Percentiles rank a stretch among this genome's conserved stretches.
phyloP scores from a whole-genome alignment of 2,888 invertebrate genomes.

The Griposia aprilina region DNA sequence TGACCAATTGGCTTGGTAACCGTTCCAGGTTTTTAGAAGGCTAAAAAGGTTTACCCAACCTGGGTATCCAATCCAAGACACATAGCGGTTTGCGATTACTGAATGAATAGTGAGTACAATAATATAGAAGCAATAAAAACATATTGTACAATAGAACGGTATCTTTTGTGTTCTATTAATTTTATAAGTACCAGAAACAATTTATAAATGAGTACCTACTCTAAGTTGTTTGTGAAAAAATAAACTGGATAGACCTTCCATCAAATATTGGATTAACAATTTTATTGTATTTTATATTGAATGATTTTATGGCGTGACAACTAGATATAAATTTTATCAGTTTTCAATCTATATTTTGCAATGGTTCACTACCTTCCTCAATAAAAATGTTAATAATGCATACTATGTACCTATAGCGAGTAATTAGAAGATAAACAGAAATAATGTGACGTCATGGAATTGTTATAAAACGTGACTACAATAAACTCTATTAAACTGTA shows the following conservation, averaged over 20 bases:
- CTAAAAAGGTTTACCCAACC: no score
- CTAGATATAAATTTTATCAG: neutral
- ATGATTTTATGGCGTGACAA: slow-evolving; percentile 2
- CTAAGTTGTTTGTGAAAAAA: slow-evolving; percentile 5
- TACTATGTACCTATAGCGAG: neutral
- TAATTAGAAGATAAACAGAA: neutral
- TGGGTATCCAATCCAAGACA: no score
- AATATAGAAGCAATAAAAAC: neutral
- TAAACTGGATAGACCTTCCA: slow-evolving; percentile 20
- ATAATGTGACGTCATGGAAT: slow-evolving; percentile 9
- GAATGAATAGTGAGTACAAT: no score
- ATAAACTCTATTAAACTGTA: slow-evolving; percentile 14
- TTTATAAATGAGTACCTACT: neutral
- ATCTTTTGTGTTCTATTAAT: neutral
- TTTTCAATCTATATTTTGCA: neutral
- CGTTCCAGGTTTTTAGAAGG: no score
- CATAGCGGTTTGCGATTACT: no score
- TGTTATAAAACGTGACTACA: slow-evolving; percentile 13
- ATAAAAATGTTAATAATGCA: neutral
- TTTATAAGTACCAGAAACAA: slow-evolving; percentile 40
- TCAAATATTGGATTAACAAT: slow-evolving; percentile 1
- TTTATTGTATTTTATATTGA: slow-evolving; percentile 15
- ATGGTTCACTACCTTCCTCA: neutral
- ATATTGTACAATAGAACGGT: slow-evolving; percentile 1
- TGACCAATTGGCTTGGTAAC: no score